These are phyloP conservation scores for Ectemnius lituratus DNA, from an alignment of 2,888 invertebrate species.

Conservation along the genomic window DNA sequence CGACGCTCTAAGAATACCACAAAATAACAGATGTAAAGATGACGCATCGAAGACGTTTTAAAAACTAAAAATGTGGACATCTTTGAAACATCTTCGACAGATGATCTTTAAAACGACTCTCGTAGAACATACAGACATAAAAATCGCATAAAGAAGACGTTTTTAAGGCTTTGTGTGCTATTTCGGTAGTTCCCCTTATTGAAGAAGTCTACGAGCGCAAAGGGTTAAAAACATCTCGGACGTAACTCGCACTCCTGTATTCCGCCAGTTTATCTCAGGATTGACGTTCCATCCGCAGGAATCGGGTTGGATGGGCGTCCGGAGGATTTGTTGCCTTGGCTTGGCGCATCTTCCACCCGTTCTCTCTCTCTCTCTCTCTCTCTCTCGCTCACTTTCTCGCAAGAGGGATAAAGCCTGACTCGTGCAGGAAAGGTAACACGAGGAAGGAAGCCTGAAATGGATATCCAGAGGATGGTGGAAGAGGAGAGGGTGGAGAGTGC, in stretches of 20 bases:
- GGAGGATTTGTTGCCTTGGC: slow-evolving; percentile 43
- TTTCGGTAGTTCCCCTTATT: no score
- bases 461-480: slow-evolving; percentile 10
- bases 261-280: slow-evolving; percentile 55
- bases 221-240: no score
- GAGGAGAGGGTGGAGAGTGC: slow-evolving; percentile 8
- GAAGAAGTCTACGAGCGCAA: no score
- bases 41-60: no score
- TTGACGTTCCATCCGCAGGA: slow-evolving; percentile 59
- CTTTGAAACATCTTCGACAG: no score
- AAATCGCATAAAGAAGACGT: no score
- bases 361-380: background rate
- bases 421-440: background rate
- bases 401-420: background rate
- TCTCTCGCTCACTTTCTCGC: background rate
- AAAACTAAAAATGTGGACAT: no score
- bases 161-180: no score
- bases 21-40: no score
- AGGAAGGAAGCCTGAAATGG: slow-evolving; percentile 18
- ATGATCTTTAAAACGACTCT: no score
- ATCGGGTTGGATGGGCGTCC: slow-evolving; percentile 38
- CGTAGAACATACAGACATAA: no score
- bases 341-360: slow-evolving; percentile 13
- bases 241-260: background rate
- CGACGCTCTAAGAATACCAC: no score